A percentile compares a stretch with the other conserved stretches of the same genome.
Conservation (phyloP, 2,797 vertebrate species). For the Chaetophractus vellerosus region DNA sequence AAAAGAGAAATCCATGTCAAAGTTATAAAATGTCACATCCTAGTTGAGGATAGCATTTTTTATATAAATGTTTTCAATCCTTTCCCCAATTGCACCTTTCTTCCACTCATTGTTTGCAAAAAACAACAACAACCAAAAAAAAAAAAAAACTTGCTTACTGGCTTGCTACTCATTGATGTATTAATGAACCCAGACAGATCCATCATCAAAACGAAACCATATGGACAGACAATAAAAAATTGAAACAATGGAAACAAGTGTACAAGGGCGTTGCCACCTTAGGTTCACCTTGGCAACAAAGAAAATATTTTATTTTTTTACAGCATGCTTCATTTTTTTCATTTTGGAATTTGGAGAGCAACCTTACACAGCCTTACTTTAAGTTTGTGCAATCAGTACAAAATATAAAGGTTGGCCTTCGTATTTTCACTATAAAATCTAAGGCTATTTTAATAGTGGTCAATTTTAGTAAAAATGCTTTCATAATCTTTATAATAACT, state of each 20-base stretch:
- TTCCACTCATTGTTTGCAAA: neutral
- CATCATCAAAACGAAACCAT: neutral
- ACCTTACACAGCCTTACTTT: neutral
- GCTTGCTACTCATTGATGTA: neutral
- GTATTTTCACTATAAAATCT: constrained; percentile 9
- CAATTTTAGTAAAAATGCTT: constrained; percentile 68
- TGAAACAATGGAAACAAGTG: neutral
- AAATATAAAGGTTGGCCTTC: constrained; percentile 50
- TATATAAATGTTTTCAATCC: constrained; percentile 26
- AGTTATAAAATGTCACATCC: constrained; percentile 1
- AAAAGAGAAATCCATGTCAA: neutral
- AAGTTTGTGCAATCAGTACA: constrained; percentile 57
- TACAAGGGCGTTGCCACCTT: neutral
- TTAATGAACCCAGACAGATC: neutral
- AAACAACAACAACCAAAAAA: too few relatives aligned
- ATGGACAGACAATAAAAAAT: neutral
- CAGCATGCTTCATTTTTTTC: neutral
- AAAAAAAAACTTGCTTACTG: neutral
- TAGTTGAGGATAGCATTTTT: constrained; percentile 54
- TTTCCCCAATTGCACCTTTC: neutral
- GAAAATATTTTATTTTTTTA: constrained; percentile 47
- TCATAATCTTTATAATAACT: constrained; percentile 54
- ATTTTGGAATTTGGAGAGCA: neutral
- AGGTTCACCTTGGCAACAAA: neutral
- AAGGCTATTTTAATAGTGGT: constrained; percentile 58